Evolutionary conservation across 2,113 vertebrate species (phyloP), one percentile per base, ranked within the genome.

Genomic region (Ctenomys sociabilis): DNA sequence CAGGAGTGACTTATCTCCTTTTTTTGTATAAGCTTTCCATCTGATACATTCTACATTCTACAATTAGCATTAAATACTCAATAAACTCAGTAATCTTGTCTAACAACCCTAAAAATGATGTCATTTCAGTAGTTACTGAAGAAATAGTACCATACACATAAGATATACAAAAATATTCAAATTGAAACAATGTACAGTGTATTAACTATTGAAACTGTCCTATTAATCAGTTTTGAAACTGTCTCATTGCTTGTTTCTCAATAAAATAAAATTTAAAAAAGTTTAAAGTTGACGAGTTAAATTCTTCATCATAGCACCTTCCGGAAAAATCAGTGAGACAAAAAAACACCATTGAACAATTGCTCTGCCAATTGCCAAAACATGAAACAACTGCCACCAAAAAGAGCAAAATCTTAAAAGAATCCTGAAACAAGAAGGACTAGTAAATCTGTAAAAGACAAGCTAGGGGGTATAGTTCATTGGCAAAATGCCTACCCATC

Each of bases 241-340:
- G n/a, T n/a, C n/a, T n/a, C n/a, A n/a, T n/a, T n/a, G n/a, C n/a
- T n/a, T n/a, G n/a, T n/a, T n/a, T n/a, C n/a, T n/a, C n/a, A n/a
- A n/a, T n/a, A n/a, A n/a, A n/a, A n/a, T n/a, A n/a, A n/a, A n/a
- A n/a, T n/a, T n/a, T n/a, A n/a, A n/a, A n/a, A n/a, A n/a, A n/a
- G n/a, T n/a, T n/a, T n/a, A n/a, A n/a, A n/a, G n/a, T n/a, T n/a
- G n/a, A 22, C 64, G 88, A 92, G 84, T 86, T 86, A 92, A 92
- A 88, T 86, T 86, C 43, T 52, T 78, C 52, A 88, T 16, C 10
- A 86, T 22, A 85, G 28, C 49, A 91, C 61, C 11, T 8, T 88
- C 37, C 35, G 84, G 89, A 77, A 94, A 93, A 77, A 80, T 93
- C 22, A 85, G 17, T 90, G 22, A 80, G 45, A 78, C 28, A 72